Evolutionary conservation across 2,888 invertebrate species (phyloP).

Genomic region (Villa cingulata): DNA sequence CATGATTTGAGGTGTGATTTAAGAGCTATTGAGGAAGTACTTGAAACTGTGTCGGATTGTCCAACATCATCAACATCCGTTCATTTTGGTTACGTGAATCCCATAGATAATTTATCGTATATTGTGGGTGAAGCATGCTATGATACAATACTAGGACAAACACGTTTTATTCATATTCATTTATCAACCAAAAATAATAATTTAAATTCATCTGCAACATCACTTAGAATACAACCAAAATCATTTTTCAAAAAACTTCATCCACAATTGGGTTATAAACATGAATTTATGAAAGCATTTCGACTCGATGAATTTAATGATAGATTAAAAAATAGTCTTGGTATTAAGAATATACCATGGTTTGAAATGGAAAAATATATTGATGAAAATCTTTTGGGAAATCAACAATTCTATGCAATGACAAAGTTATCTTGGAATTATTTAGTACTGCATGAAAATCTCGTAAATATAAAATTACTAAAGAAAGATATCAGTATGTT

Average conservation of each 20-base stretch:
- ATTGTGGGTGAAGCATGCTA: constrained; percentile 25
- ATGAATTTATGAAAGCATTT: constrained; percentile 21
- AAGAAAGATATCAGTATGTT: constrained; percentile 17
- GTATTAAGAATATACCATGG: constrained; percentile 14
- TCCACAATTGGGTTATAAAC: constrained; percentile 21
- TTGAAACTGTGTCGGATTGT: constrained; percentile 19
- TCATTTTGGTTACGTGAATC: constrained; percentile 22
- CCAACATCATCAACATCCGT: constrained; percentile 15
- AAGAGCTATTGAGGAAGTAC: constrained; percentile 21
- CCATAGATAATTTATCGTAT: constrained; percentile 17
- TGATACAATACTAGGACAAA: constrained; percentile 17
- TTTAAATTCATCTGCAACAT: background rate
- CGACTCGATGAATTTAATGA: constrained; percentile 21
- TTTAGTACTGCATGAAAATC: constrained; percentile 18
- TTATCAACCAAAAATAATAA: background rate
- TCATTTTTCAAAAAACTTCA: constrained; percentile 17
- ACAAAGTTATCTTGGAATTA: constrained; percentile 25
- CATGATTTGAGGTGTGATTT: constrained; percentile 20
- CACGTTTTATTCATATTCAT: constrained; percentile 19
- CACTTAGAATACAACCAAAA: constrained; percentile 13
- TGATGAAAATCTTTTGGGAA: constrained; percentile 17
- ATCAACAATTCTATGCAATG: constrained; percentile 19
- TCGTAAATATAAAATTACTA: constrained; percentile 16
- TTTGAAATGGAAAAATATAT: constrained; percentile 18
- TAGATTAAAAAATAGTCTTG: constrained; percentile 14